Evolutionary conservation across 2,797 vertebrate genomes (phyloP).

Genomic region (Phalanger gymnotis): DNA sequence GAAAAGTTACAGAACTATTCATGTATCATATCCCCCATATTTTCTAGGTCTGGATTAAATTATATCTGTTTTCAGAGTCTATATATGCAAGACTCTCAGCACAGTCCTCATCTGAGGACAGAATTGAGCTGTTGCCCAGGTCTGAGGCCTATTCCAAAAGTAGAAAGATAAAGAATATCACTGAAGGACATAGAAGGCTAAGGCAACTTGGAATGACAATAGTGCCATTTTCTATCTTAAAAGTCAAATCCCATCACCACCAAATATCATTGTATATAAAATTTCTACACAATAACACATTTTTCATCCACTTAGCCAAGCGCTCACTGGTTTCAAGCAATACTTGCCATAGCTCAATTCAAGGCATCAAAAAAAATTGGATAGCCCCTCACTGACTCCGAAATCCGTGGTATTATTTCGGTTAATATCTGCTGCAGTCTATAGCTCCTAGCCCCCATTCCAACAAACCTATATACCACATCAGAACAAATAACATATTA

Average conservation of each 20-base stretch:
- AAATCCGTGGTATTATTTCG: background rate
- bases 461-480: background rate
- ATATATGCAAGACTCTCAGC: background rate
- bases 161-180: slow-evolving; percentile 24
- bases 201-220: slow-evolving; percentile 34
- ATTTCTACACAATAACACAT: background rate
- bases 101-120: slow-evolving; percentile 11
- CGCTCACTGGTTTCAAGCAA: background rate
- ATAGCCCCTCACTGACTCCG: background rate
- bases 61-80: slow-evolving; percentile 1
- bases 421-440: background rate
- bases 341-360: background rate
- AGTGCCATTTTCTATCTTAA: background rate
- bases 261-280: slow-evolving; percentile 8
- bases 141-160: slow-evolving; percentile 21
- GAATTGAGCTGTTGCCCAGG: slow-evolving; percentile 22
- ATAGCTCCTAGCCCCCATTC: background rate
- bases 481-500: background rate
- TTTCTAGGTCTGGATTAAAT: background rate
- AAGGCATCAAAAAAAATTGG: background rate
- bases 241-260: slow-evolving; percentile 36
- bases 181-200: slow-evolving; percentile 39
- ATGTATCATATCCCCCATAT: background rate
- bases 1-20: background rate
- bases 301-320: background rate